phyloP scores from a whole-genome alignment of 2,797 vertebrate species.

The Gymnoscopelus microlampas region DNA sequence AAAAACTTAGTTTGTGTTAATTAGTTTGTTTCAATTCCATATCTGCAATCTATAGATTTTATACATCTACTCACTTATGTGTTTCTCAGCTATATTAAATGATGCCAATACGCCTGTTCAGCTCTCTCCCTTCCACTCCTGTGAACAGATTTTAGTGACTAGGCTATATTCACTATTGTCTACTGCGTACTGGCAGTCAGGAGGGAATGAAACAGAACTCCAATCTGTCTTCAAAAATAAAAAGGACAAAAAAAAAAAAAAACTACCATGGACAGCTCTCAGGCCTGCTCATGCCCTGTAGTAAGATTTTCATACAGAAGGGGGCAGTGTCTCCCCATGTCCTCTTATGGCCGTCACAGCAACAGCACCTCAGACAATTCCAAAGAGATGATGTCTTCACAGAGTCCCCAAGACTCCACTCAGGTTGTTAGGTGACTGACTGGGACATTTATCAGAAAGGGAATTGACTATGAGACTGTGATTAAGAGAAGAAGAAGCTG shows the following conservation, averaged over 20 bases:
- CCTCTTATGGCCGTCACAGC: constrained; percentile 8
- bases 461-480: constrained; percentile 14
- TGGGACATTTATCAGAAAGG: background rate
- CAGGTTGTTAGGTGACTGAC: constrained; percentile 5
- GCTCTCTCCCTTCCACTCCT: constrained; percentile 45
- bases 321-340: constrained; percentile 61
- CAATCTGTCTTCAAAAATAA: too few species aligned
- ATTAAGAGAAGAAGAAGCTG: constrained; percentile 22
- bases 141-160: constrained; percentile 46
- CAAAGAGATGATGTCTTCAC: constrained; percentile 7
- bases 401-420: constrained; percentile 15
- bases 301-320: constrained; percentile 53
- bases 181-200: constrained; percentile 17
- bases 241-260: constrained; percentile 4
- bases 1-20: constrained; percentile 33
- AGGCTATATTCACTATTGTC: constrained; percentile 34
- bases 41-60: constrained; percentile 57
- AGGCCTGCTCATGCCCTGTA: constrained; percentile 62
- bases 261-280: constrained; percentile 71
- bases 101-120: constrained; percentile 62
- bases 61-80: constrained; percentile 60
- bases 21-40: constrained; percentile 61
- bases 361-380: constrained; percentile 19
- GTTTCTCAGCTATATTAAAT: constrained; percentile 54
- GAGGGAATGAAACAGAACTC: too few species aligned